These are phyloP conservation scores for Gonocerus acuteangulatus DNA, from an alignment of 2,888 invertebrate species.

Conservation along the genomic window DNA sequence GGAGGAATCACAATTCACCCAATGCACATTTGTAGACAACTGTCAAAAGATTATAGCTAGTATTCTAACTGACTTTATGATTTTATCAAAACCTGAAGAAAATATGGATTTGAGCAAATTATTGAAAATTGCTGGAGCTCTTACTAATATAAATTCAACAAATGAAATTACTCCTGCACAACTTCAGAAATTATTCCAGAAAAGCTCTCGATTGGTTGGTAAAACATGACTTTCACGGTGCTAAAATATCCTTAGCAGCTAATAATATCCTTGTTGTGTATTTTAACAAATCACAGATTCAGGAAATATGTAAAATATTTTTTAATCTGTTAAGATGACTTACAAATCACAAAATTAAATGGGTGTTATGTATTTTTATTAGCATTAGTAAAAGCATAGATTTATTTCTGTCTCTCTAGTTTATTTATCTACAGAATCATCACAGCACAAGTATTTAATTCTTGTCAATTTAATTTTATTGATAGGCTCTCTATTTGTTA, in stretches of 20 bases:
- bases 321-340: too few relatives aligned
- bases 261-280: too few relatives aligned
- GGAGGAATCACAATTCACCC: not conserved
- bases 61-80: constrained; percentile 1
- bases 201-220: not conserved
- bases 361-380: too few relatives aligned
- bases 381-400: too few relatives aligned
- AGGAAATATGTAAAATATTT: too few relatives aligned
- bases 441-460: too few relatives aligned
- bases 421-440: too few relatives aligned
- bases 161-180: constrained; percentile 1
- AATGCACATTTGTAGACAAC: constrained; percentile 10
- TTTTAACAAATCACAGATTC: too few relatives aligned
- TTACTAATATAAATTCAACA: constrained; percentile 9
- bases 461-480: too few relatives aligned
- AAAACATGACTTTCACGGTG: not conserved
- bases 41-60: not conserved
- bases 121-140: constrained; percentile 9
- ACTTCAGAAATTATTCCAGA: constrained; percentile 8
- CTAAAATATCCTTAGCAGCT: not conserved
- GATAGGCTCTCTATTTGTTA: too few relatives aligned
- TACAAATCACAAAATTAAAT: too few relatives aligned
- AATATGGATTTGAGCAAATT: constrained; percentile 14
- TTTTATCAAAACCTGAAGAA: not conserved
- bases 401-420: too few relatives aligned